A percentile compares a stretch with the other conserved stretches of the same genome.
Conservation (phyloP, 2,888 invertebrate species). For the Agrilus biguttatus region DNA sequence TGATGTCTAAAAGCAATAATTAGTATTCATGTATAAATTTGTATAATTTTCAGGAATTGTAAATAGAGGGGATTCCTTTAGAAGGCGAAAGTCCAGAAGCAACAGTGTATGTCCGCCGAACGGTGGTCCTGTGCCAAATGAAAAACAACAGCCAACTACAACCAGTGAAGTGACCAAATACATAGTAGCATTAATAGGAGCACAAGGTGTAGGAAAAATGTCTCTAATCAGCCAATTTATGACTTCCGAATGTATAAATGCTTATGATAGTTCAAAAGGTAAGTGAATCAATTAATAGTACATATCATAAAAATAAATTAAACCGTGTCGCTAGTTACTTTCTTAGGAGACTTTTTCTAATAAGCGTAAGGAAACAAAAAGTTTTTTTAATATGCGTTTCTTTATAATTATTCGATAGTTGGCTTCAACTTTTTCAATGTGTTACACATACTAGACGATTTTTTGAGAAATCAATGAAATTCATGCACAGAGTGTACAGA, state of each 20-base stretch:
- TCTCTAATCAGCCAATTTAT: slow-evolving; percentile 79
- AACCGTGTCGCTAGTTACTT: too few relatives aligned
- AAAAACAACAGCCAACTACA: slow-evolving; percentile 31
- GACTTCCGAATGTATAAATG: slow-evolving; percentile 88
- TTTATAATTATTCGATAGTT: too few relatives aligned
- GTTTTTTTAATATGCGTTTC: too few relatives aligned
- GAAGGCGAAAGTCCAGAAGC: slow-evolving; percentile 68
- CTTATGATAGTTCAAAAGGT: slow-evolving; percentile 80
- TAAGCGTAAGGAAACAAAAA: too few relatives aligned
- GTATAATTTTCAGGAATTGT: slow-evolving; percentile 57
- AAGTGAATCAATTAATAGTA: slow-evolving; percentile 13
- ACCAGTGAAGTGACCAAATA: slow-evolving; percentile 33
- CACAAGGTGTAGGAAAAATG: slow-evolving; percentile 71
- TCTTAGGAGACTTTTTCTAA: too few relatives aligned
- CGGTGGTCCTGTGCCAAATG: slow-evolving; percentile 32
- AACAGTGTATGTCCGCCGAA: slow-evolving; percentile 58
- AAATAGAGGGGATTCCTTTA: slow-evolving; percentile 87
- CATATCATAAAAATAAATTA: too few relatives aligned
- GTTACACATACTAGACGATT: too few relatives aligned
- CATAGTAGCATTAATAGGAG: slow-evolving; percentile 64
- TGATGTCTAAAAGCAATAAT: too few relatives aligned
- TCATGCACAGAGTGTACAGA: too few relatives aligned
- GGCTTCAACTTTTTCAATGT: too few relatives aligned
- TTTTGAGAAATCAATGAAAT: too few relatives aligned
- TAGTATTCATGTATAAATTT: neutral